Conservation (phyloP, 2,888 invertebrate species). For the Diaperis boleti region DNA sequence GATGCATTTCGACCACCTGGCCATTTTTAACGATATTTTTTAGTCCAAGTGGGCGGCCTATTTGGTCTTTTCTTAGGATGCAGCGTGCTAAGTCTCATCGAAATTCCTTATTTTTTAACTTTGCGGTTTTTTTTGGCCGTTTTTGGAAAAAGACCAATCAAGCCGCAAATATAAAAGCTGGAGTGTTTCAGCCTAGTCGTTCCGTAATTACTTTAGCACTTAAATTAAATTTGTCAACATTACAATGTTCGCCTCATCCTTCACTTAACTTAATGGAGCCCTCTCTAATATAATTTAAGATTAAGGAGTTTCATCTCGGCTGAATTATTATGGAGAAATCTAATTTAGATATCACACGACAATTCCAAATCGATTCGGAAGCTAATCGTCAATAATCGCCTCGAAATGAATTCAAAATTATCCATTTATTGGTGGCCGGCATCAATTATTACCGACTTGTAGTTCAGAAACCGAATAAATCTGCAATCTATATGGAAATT, state of each 20-base stretch:
- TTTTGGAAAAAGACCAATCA: constrained; percentile 53
- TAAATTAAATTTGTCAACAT: constrained; percentile 7
- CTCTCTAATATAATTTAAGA: constrained; percentile 19
- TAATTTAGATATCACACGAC: constrained; percentile 24
- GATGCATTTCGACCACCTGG: constrained; percentile 31
- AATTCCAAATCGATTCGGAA: constrained; percentile 1
- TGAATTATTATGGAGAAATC: constrained; percentile 27
- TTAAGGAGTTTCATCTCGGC: constrained; percentile 24
- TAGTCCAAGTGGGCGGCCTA: constrained; percentile 67
- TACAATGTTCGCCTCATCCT: constrained; percentile 18
- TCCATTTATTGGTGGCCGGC: neutral
- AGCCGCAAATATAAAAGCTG: constrained; percentile 8
- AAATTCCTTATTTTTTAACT: constrained; percentile 49
- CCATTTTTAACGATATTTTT: constrained; percentile 44
- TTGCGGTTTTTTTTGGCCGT: constrained; percentile 47
- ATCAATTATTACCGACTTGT: neutral
- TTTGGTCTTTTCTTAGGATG: constrained; percentile 67
- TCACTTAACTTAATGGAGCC: constrained; percentile 28
- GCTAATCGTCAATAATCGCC: neutral
- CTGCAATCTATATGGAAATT: constrained; percentile 21
- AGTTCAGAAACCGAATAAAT: neutral
- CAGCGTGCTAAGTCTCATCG: constrained; percentile 59
- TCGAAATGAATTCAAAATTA: constrained; percentile 1
- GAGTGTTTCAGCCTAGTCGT: neutral
- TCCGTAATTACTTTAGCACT: constrained; percentile 3